These are phyloP conservation scores for Dromiciops gliroides DNA, from an alignment of 2,113 vertebrate species.

Conservation along the genomic window DNA sequence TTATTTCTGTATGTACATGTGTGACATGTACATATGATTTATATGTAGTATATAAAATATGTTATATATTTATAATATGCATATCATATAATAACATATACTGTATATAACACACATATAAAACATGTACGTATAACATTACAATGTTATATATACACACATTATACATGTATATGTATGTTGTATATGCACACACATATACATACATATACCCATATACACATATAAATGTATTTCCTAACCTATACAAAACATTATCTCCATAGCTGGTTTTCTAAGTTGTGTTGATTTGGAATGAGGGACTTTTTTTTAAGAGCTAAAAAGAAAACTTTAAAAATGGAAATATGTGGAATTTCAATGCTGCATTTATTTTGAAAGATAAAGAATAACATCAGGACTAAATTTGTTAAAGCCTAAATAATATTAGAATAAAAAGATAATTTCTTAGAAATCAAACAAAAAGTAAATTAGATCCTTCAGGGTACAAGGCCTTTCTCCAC, in stretches of 20 bases:
- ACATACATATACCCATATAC: not conserved
- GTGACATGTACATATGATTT: not conserved
- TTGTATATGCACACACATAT: no score
- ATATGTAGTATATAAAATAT: no score
- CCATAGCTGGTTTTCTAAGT: not conserved
- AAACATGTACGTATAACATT: no score
- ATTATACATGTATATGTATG: not conserved
- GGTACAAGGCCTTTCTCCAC: constrained; percentile 2
- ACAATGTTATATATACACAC: not conserved
- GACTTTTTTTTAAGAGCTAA: not conserved
- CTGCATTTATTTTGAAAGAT: not conserved
- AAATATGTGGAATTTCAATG: not conserved
- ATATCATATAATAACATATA: no score
- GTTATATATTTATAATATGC: no score
- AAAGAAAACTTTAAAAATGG: not conserved
- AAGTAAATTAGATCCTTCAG: constrained; percentile 43
- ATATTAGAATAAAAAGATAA: constrained; percentile 3
- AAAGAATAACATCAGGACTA: no score
- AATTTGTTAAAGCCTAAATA: constrained; percentile 41
- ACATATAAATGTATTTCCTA: not conserved
- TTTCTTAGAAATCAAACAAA: constrained; percentile 44
- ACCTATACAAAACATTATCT: not conserved
- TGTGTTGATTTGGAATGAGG: not conserved
- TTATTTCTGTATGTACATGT: not conserved
- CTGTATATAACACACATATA: no score